Percentiles rank a stretch among this genome's conserved stretches.
These are phyloP conservation scores for Phymatocera aterrima DNA, from an alignment of 2,888 invertebrate genomes.

Conservation along the genomic window DNA sequence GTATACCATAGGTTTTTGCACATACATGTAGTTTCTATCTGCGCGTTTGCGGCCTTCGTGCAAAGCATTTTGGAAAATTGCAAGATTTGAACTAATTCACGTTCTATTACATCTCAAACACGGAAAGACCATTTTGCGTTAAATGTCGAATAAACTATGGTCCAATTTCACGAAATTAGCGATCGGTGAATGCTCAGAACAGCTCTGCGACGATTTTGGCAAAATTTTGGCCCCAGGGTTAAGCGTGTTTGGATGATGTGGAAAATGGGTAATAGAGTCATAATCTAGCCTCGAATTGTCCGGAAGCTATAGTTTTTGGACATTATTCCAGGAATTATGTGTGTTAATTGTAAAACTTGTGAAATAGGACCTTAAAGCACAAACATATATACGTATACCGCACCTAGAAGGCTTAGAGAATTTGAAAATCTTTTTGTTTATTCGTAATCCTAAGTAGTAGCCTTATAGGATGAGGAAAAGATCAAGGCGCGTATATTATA, in stretches of 20 bases:
- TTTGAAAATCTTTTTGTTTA: constrained; percentile 33
- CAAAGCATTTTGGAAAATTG: not conserved
- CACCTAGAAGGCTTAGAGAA: not conserved
- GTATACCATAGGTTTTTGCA: not conserved
- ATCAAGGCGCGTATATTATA: constrained; percentile 12
- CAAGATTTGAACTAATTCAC: not conserved
- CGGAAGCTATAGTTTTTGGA: no score
- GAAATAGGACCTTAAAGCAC: not conserved
- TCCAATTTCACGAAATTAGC: no score
- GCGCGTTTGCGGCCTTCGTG: not conserved
- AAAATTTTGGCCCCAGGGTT: no score
- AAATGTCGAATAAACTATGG: no score
- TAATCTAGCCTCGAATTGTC: no score
- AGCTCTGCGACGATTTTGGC: no score
- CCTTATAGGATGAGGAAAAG: constrained; percentile 22
- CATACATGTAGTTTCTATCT: no score
- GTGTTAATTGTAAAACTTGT: no score
- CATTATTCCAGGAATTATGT: no score
- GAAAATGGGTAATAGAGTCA: no score
- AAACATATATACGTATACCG: not conserved
- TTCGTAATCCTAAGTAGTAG: constrained; percentile 33
- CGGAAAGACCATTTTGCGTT: not conserved
- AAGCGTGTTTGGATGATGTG: no score
- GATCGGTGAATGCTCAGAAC: no score
- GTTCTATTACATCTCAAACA: not conserved